Conservation (phyloP, 1,140 invertebrate species). For the Aphis craccivora region DNA sequence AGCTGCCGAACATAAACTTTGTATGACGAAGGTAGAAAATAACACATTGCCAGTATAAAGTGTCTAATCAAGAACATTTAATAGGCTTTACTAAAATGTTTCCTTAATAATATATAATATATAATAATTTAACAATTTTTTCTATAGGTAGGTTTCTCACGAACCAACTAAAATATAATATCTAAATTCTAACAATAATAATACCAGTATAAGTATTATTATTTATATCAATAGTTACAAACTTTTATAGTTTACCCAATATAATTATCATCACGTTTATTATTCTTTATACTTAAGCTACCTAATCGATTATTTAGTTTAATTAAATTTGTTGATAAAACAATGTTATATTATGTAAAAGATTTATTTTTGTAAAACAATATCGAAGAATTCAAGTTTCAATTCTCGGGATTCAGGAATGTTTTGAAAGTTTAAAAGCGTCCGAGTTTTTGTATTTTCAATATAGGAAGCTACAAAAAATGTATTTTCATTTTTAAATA, state of each 20-base stretch:
- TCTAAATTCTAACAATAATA: too few relatives aligned
- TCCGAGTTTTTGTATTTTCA: neutral
- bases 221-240: neutral
- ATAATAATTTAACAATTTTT: neutral
- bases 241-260: neutral
- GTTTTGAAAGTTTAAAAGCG: constrained; percentile 25
- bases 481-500: neutral
- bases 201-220: neutral
- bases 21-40: too few relatives aligned
- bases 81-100: too few relatives aligned
- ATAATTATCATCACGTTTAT: neutral
- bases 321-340: constrained; percentile 25
- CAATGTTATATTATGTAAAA: neutral
- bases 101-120: neutral
- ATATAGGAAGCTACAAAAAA: neutral
- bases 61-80: neutral
- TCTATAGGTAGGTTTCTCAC: neutral
- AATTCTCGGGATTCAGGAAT: neutral
- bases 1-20: too few relatives aligned
- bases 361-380: neutral
- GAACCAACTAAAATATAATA: neutral
- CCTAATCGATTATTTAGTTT: constrained; percentile 9
- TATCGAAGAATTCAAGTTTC: neutral
- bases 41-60: too few relatives aligned
- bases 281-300: neutral